Conservation (phyloP, 2,113 vertebrate genomes). For the Ibidorhyncha struthersii region DNA sequence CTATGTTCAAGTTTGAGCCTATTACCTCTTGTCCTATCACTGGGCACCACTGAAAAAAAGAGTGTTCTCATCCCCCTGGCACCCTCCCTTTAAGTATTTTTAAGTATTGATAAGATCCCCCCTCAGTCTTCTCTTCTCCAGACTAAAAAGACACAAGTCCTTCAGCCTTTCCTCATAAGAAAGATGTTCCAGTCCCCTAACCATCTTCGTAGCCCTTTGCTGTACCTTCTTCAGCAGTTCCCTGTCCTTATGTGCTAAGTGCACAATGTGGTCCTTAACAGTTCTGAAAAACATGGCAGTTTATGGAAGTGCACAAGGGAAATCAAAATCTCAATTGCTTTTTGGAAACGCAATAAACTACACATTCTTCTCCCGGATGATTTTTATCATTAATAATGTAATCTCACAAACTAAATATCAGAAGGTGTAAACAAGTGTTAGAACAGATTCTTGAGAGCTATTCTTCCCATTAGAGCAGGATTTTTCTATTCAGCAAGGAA, state of each 20-base stretch:
- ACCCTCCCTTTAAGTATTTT: too few relatives aligned
- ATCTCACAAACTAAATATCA: constrained; percentile 42
- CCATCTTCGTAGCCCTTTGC: too few relatives aligned
- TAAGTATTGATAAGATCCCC: too few relatives aligned
- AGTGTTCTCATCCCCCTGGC: too few relatives aligned
- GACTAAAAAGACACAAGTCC: too few relatives aligned
- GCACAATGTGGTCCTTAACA: background rate
- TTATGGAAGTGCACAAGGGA: background rate
- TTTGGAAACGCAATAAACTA: constrained; percentile 27
- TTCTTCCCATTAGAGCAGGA: background rate
- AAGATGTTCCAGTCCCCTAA: too few relatives aligned
- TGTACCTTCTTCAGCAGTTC: too few relatives aligned
- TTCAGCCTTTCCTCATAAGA: too few relatives aligned
- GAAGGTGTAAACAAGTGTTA: constrained; percentile 39
- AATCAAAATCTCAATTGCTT: background rate
- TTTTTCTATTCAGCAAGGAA: constrained; percentile 48
- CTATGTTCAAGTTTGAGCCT: too few relatives aligned
- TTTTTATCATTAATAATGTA: constrained; percentile 39
- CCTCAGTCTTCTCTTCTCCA: too few relatives aligned
- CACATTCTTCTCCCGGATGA: background rate
- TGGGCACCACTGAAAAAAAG: too few relatives aligned
- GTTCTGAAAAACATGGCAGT: background rate
- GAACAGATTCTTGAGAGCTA: constrained; percentile 36
- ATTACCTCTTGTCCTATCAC: too few relatives aligned
- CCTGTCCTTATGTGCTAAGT: background rate